These are phyloP conservation scores for Hyalella azteca DNA, from an alignment of 2,888 invertebrate species.

Conservation along the genomic window DNA sequence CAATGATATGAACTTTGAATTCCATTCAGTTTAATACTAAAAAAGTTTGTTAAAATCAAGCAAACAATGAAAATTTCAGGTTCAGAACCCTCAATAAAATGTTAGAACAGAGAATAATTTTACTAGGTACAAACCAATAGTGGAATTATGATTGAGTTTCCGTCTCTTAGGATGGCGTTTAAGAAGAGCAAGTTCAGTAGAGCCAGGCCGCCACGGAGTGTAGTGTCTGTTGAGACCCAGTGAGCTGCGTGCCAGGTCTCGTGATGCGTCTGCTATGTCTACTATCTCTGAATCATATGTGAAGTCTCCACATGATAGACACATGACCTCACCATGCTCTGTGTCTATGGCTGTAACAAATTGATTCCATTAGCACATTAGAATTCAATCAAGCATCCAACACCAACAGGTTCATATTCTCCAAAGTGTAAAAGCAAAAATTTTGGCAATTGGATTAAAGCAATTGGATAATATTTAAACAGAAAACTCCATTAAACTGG, in stretches of 20 bases:
- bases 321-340: conserved; percentile 85
- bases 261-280: conserved; percentile 11
- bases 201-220: conserved; percentile 80
- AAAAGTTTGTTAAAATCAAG: too few species aligned
- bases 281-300: conserved; percentile 78
- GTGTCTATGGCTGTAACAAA: conserved; percentile 81
- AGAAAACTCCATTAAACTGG: too few species aligned
- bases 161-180: conserved; percentile 78
- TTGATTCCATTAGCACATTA: too few species aligned
- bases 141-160: conserved; percentile 79
- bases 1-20: too few species aligned
- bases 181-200: conserved; percentile 77
- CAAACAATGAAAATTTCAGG: too few species aligned
- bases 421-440: too few species aligned
- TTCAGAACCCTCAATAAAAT: neutral
- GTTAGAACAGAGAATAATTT: neutral
- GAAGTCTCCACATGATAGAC: conserved; percentile 89
- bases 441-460: too few species aligned
- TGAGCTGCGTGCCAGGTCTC: conserved; percentile 59
- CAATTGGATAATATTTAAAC: too few species aligned
- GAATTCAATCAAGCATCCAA: too few species aligned
- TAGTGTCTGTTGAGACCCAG: conserved; percentile 66
- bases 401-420: too few species aligned
- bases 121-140: conserved; percentile 69
- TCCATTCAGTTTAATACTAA: too few species aligned